Base-by-base conservation (phyloP, 2,888 invertebrate species). In the Epinotia demarniana region DNA sequence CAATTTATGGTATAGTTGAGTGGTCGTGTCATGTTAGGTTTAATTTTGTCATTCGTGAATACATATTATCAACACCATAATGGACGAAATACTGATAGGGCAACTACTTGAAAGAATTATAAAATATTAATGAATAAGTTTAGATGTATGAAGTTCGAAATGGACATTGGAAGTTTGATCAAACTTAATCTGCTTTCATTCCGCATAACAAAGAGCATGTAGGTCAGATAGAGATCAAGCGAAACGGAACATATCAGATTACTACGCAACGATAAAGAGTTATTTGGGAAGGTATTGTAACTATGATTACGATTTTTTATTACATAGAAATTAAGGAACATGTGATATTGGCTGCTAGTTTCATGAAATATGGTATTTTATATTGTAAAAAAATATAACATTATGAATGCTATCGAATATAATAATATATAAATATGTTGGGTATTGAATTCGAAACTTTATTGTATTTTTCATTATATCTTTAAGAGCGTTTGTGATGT, bases 341-440 rank as follows among this genome's bases (percentile, higher is more conserved):
- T 75, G 75, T 75, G 75, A 75, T 75, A 75, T 75, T 75, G 75
- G 75, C 75, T 75, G 75, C 75, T 75, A 75, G 75, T 71, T 70
- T 70, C 53, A 62, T 53, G 1, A 33, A 67, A 46, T 62, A 18
- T 61, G n/a, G 53, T 70, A 74, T 74, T 69, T 69, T 63, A 61
- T 75, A 23, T 27, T 39, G 18, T 62, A 39, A 58, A 4, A 55
- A 57, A 19, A 39, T 57, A 53, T 39, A 61, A 67, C 72, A 67
- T 75, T 75, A 75, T 72, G 12, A 61, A 67, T 71, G 75, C 71
- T 55, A 33, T 27, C 16, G 39, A 70, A 53, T 12, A 43, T 39
- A 71, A 43, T 27, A 66, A 53, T 64, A 55, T 58, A 63, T 55
- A 55, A 49, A 64, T 70, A 46, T 70, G 46, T 62, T 16, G 57